Conservation (phyloP, 1,140 invertebrate species). For the Episyrphus balteatus region DNA sequence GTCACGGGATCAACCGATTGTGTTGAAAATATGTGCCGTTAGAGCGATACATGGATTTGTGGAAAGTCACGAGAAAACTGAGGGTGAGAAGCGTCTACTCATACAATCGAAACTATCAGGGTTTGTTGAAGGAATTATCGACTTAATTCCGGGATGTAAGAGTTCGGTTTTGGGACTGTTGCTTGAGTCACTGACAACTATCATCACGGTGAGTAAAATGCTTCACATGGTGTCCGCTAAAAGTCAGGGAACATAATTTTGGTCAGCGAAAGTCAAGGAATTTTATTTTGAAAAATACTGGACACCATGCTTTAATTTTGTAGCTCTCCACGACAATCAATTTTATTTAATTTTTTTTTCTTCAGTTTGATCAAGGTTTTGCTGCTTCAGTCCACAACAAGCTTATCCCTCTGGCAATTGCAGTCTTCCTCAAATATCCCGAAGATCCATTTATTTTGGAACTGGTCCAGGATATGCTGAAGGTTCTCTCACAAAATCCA, state of each 20-base stretch:
- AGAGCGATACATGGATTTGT: constrained; percentile 39
- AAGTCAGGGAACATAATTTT: too few species aligned
- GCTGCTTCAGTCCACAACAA: constrained; percentile 54
- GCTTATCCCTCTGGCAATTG: constrained; percentile 58
- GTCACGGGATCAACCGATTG: constrained; percentile 24
- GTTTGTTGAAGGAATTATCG: constrained; percentile 30
- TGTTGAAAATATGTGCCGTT: constrained; percentile 28
- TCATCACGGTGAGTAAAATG: constrained; percentile 47
- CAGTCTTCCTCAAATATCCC: constrained; percentile 58
- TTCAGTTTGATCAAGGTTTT: constrained; percentile 54
- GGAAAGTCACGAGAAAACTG: constrained; percentile 41
- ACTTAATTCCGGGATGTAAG: constrained; percentile 36
- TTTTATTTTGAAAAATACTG: too few species aligned
- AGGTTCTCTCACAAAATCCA: constrained; percentile 52
- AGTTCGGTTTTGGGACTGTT: constrained; percentile 53
- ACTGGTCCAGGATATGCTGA: constrained; percentile 56
- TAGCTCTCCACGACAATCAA: background rate
- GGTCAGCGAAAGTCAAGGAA: too few species aligned
- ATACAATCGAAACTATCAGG: constrained; percentile 22
- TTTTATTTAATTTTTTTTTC: constrained; percentile 9
- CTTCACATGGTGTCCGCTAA: background rate
- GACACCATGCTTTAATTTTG: too few species aligned
- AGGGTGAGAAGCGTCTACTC: constrained; percentile 22
- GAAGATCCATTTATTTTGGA: constrained; percentile 54
- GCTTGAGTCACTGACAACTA: constrained; percentile 53